Percentiles rank a stretch among this genome's conserved stretches.
phyloP scores from a whole-genome alignment of 2,888 invertebrate genomes.

The Apodemia duryi region DNA sequence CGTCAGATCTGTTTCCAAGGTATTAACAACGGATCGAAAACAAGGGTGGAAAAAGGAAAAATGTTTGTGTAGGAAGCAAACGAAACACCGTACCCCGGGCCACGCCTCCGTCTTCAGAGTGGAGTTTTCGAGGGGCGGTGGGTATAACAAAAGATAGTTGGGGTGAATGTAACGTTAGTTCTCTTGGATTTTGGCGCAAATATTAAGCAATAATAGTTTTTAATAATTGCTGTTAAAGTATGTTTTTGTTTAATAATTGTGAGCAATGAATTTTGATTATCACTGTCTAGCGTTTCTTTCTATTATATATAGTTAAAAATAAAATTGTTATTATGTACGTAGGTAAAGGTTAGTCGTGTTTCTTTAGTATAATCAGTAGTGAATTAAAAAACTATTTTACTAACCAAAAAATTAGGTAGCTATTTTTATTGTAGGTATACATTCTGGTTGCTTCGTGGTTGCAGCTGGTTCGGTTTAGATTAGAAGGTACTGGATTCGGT shows the following conservation, averaged over 20 bases:
- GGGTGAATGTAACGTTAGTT: constrained; percentile 9
- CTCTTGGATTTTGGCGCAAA: constrained; percentile 4
- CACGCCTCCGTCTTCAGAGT: constrained; percentile 37
- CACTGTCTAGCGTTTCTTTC: background rate
- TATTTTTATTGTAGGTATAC: no score
- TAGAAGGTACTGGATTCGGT: no score
- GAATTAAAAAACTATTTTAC: no score
- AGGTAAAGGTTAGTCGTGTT: background rate
- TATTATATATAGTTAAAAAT: background rate
- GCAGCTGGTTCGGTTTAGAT: no score
- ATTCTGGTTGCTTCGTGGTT: no score
- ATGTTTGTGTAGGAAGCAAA: constrained; percentile 31
- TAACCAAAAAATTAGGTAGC: no score
- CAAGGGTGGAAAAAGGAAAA: constrained; percentile 11
- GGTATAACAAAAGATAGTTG: background rate
- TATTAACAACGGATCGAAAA: background rate
- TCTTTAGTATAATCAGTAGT: background rate
- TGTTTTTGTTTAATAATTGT: background rate
- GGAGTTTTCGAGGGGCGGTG: constrained; percentile 18
- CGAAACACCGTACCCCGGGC: constrained; percentile 29
- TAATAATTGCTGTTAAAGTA: background rate
- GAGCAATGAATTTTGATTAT: constrained; percentile 2
- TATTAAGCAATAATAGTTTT: background rate
- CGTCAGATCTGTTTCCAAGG: constrained; percentile 10
- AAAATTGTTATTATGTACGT: background rate